A percentile compares a stretch with the other conserved stretches of the same genome.
phyloP scores from a whole-genome alignment of 2,888 invertebrate species.

The Sturmia bella region DNA sequence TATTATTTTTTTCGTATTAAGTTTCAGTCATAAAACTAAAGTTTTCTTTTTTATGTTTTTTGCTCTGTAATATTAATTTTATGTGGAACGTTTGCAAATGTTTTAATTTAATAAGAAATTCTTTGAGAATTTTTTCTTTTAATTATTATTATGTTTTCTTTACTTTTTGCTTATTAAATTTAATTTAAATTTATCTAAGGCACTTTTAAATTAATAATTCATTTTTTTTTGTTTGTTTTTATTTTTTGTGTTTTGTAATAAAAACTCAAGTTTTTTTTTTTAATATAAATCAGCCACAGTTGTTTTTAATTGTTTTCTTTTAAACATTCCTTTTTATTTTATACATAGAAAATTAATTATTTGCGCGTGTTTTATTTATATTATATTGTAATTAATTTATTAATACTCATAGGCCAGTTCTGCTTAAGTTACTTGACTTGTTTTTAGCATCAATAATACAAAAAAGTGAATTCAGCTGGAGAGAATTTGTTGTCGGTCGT shows the following conservation, averaged over 20 bases:
- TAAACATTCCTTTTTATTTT: constrained; percentile 49
- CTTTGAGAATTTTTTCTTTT: constrained; percentile 48
- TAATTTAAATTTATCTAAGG: constrained; percentile 63
- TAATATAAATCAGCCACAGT: not conserved
- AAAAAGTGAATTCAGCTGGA: constrained; percentile 19
- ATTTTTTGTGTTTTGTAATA: constrained; percentile 60
- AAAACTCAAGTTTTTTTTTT: constrained; percentile 40
- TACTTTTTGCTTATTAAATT: constrained; percentile 59
- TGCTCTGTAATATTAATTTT: no score
- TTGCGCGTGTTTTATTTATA: constrained; percentile 63
- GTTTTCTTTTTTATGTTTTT: constrained; percentile 1
- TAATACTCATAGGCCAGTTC: constrained; percentile 37
- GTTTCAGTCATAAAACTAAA: constrained; percentile 47
- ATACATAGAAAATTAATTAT: constrained; percentile 61
- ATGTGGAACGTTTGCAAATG: constrained; percentile 24
- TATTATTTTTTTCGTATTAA: constrained; percentile 31
- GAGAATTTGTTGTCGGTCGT: not conserved
- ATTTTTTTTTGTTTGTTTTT: constrained; percentile 55
- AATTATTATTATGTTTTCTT: constrained; percentile 30
- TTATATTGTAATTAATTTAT: constrained; percentile 48
- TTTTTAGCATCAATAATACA: not conserved
- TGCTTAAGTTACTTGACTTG: constrained; percentile 7
- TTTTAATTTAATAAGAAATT: constrained; percentile 18
- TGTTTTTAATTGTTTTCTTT: constrained; percentile 55
- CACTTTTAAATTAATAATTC: constrained; percentile 67